Percentiles rank a stretch among this genome's conserved stretches.
Evolutionary conservation across 2,113 vertebrate genomes (phyloP).

Genomic region (Spheniscus mendiculus): DNA sequence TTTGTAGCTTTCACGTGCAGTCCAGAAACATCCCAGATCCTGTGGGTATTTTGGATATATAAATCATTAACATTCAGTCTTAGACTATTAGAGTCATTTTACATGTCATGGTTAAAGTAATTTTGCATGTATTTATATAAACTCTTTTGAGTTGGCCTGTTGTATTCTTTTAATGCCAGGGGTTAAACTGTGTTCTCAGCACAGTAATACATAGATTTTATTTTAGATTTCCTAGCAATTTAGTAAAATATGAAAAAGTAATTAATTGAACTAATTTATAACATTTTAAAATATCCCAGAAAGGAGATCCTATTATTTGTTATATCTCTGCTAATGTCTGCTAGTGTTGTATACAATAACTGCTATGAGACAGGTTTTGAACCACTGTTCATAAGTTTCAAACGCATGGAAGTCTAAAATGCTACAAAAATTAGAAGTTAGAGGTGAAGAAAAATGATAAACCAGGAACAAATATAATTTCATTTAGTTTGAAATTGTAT

Average conservation of each 20-base stretch:
- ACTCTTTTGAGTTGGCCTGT: not conserved
- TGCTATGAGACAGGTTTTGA: not conserved
- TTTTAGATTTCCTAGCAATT: not conserved
- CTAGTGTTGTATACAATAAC: not conserved
- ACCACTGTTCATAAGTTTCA: not conserved
- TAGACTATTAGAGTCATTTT: not conserved
- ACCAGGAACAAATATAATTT: not conserved
- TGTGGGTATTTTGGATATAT: not conserved
- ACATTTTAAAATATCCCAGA: not conserved
- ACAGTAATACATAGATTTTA: not conserved
- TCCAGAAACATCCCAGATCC: not conserved
- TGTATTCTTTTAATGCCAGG: not conserved
- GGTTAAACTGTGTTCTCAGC: not conserved
- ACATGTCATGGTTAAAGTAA: not conserved
- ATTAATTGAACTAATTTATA: not conserved
- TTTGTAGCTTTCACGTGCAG: not conserved
- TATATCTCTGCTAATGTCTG: not conserved
- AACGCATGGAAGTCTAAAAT: not conserved
- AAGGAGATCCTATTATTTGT: not conserved
- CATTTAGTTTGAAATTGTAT: not conserved
- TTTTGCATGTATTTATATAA: not conserved
- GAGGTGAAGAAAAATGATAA: not conserved
- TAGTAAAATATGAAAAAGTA: not conserved
- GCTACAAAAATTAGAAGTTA: not conserved
- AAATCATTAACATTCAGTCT: not conserved